Evolutionary conservation across 2,113 vertebrate species (phyloP), one percentile per base, ranked within the genome.

Genomic region (Istiophorus platypterus): DNA sequence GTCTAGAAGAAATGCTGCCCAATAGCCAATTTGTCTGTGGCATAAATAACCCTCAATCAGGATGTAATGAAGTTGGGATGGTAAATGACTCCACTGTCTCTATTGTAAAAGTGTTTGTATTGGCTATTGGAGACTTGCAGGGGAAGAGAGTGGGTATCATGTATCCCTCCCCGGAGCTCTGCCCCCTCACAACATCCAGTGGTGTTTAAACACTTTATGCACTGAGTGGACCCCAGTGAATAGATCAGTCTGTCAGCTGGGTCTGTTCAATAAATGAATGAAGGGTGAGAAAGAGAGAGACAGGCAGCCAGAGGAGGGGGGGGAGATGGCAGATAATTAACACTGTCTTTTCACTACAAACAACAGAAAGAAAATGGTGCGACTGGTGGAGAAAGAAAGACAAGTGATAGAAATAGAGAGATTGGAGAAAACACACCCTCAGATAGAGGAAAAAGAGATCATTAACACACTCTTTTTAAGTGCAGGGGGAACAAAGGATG

Each of bases 181-280:
- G 68, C 83, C 74, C 80, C 75, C 81, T 80, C 64, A 71, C 81
- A 90, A 73, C 86, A 86, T 62, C 85, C 80, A 86, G 75, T 82
- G 76, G 85, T 84, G 78, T 87, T 89, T 87, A 87, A 92, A 92
- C 85, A 87, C 90, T 91, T 89, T 78, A 82, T 70, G 57, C 77
- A 87, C 80, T 54, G 88, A 91, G 84, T 83, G 85, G 69, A 91
- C 90, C 87, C 61, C 67, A 86, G 89, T 93, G 87, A 93, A 93
- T 91, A 88, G 87, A 86, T 84, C 66, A 69, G 79, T 45, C 88
- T 91, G 86, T 91, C 85, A 88, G 80, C 72, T 85, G 78, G 49
- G 22, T 81, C 64, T 37, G 77, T 82, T 92, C 82, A 89, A 80
- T 92, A 81, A 79, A 66, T 80, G 67, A 81, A 85, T 41, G 74